phyloP scores from a whole-genome alignment of 2,888 invertebrate genomes.

The Catocala nupta region DNA sequence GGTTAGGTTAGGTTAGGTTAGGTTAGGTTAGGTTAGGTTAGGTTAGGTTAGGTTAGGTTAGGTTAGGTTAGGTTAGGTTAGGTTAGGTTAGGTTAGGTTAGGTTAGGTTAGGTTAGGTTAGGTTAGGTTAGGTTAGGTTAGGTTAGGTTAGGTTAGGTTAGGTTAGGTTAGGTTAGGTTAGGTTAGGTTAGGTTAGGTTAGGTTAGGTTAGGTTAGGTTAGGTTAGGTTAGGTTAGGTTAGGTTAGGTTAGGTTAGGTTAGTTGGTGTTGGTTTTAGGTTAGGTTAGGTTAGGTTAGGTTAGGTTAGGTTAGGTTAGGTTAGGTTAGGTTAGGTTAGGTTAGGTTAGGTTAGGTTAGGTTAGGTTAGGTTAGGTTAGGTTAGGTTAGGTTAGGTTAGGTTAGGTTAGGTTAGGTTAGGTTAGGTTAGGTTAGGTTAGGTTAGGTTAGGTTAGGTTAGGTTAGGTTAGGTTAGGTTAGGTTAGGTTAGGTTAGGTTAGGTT shows the following conservation, averaged over 20 bases:
- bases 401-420: slow-evolving; percentile 23
- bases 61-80: slow-evolving; percentile 30
- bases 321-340: slow-evolving; percentile 35
- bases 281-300: slow-evolving; percentile 24
- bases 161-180: slow-evolving; percentile 52
- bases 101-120: slow-evolving; percentile 33
- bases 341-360: slow-evolving; percentile 39
- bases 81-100: slow-evolving; percentile 33
- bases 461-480: slow-evolving; percentile 31
- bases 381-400: slow-evolving; percentile 27
- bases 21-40: slow-evolving; percentile 26
- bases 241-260: slow-evolving; percentile 31
- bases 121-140: slow-evolving; percentile 43
- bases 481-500: slow-evolving; percentile 26
- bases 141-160: slow-evolving; percentile 48
- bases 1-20: slow-evolving; percentile 28
- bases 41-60: slow-evolving; percentile 32
- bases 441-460: slow-evolving; percentile 30
- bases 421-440: slow-evolving; percentile 20
- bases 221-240: slow-evolving; percentile 47
- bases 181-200: slow-evolving; percentile 49
- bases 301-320: slow-evolving; percentile 29
- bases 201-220: slow-evolving; percentile 46
- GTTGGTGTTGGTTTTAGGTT: slow-evolving; percentile 26
- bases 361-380: slow-evolving; percentile 30